These are phyloP conservation scores for Metaphire vulgaris DNA, from an alignment of 1,140 invertebrate genomes.

Conservation along the genomic window DNA sequence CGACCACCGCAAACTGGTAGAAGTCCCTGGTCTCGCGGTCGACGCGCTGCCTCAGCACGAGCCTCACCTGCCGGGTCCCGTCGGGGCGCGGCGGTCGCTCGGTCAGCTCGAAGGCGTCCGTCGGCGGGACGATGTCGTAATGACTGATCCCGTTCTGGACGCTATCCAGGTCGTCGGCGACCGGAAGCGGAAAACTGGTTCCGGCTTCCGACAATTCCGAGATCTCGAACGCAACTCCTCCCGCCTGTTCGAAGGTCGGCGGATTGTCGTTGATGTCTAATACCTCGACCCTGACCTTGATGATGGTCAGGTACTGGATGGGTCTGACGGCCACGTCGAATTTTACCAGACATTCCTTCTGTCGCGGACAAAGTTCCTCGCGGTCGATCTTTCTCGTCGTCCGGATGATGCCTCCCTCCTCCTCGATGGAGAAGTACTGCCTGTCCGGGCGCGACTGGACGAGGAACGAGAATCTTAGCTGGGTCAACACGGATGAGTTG, in stretches of 20 bases:
- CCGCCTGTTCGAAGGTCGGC: conserved; percentile 36
- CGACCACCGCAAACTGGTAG: conserved; percentile 60
- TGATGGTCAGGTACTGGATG: background rate
- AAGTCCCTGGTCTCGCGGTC: conserved; percentile 1
- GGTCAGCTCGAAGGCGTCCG: conserved; percentile 2
- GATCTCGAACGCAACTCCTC: conserved; percentile 33
- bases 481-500: background rate
- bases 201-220: conserved; percentile 35
- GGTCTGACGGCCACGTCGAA: background rate
- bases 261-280: conserved; percentile 40
- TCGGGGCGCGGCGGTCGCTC: background rate
- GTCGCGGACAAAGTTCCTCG: conserved; percentile 3
- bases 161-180: conserved; percentile 39
- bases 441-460: background rate
- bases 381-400: conserved; percentile 10
- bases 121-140: conserved; percentile 4
- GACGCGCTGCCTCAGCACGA: background rate
- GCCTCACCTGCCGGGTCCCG: background rate
- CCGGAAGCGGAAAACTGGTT: conserved; percentile 35
- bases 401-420: background rate
- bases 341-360: background rate
- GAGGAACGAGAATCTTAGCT: background rate
- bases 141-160: background rate
- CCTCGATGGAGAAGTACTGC: background rate
- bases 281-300: conserved; percentile 11